Evolutionary conservation across 1,140 invertebrate species (phyloP).

Genomic region (Drosophila arawakana): DNA sequence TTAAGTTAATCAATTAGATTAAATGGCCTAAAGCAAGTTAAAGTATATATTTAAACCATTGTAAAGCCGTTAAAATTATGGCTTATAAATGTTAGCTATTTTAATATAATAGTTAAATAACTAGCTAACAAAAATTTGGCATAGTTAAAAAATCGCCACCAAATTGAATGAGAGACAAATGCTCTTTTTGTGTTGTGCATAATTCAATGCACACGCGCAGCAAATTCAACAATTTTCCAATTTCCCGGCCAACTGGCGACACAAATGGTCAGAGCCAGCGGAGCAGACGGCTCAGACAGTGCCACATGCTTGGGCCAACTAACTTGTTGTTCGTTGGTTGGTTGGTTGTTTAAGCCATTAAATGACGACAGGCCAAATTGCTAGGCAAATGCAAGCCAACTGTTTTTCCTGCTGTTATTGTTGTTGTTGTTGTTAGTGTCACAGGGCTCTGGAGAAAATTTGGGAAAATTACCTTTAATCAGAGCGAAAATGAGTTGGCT

Average conservation of each 20-base stretch:
- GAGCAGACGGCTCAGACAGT: not conserved
- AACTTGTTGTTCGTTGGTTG: conserved; percentile 26
- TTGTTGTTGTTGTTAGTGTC: conserved; percentile 59
- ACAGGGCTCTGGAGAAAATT: conserved; percentile 69
- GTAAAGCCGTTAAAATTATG: no score
- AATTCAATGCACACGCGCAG: conserved; percentile 75
- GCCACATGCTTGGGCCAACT: conserved; percentile 29
- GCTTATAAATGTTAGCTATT: no score
- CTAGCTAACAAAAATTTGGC: conserved; percentile 10
- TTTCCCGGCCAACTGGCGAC: conserved; percentile 53
- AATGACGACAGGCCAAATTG: conserved; percentile 75
- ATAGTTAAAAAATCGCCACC: conserved; percentile 22
- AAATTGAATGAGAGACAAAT: conserved; percentile 54
- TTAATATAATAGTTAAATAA: not conserved
- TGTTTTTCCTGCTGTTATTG: conserved; percentile 39
- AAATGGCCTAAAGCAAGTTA: no score
- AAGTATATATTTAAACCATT: no score
- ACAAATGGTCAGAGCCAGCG: conserved; percentile 43
- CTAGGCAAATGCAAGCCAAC: conserved; percentile 48
- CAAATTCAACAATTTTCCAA: conserved; percentile 57
- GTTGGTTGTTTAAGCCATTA: conserved; percentile 49
- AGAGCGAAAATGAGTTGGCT: conserved; percentile 78
- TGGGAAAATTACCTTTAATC: conserved; percentile 82
- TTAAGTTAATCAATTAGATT: no score
- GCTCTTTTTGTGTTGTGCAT: conserved; percentile 27